A percentile compares a stretch with the other conserved stretches of the same genome.
These are phyloP conservation scores for Notolepis coatsorum DNA, from an alignment of 2,797 vertebrate genomes.

Conservation along the genomic window DNA sequence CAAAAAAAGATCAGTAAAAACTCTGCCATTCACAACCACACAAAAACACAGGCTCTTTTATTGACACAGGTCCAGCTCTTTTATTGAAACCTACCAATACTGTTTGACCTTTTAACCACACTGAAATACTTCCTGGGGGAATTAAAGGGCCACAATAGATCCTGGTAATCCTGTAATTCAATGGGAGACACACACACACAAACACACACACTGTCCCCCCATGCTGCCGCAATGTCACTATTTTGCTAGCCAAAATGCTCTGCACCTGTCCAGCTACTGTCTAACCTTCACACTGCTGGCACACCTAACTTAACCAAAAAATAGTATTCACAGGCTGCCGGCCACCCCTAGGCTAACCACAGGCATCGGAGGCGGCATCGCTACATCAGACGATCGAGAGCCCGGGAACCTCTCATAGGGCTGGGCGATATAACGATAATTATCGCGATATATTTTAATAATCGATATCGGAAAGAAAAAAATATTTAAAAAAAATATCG, in stretches of 20 bases:
- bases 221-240: constrained; percentile 6
- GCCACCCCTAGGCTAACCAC: constrained; percentile 17
- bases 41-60: constrained; percentile 58
- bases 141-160: constrained; percentile 64
- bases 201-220: neutral
- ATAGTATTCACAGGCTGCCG: constrained; percentile 9
- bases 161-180: constrained; percentile 66
- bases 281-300: constrained; percentile 2
- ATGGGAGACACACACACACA: constrained; percentile 17
- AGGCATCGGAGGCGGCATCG: constrained; percentile 21
- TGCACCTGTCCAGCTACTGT: constrained; percentile 10
- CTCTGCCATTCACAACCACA: constrained; percentile 40
- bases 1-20: constrained; percentile 16
- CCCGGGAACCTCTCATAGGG: constrained; percentile 52
- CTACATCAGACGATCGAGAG: constrained; percentile 50
- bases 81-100: constrained; percentile 58
- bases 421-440: too few relatives aligned
- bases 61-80: constrained; percentile 43
- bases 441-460: too few relatives aligned
- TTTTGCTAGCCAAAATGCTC: constrained; percentile 8
- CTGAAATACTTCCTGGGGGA: constrained; percentile 72
- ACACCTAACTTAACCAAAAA: constrained; percentile 12
- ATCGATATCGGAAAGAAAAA: too few relatives aligned
- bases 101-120: constrained; percentile 71
- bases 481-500: too few relatives aligned